A percentile compares a stretch with the other conserved stretches of the same genome.
Evolutionary conservation across 2,888 invertebrate species (phyloP).

Genomic region (Carcina quercana): DNA sequence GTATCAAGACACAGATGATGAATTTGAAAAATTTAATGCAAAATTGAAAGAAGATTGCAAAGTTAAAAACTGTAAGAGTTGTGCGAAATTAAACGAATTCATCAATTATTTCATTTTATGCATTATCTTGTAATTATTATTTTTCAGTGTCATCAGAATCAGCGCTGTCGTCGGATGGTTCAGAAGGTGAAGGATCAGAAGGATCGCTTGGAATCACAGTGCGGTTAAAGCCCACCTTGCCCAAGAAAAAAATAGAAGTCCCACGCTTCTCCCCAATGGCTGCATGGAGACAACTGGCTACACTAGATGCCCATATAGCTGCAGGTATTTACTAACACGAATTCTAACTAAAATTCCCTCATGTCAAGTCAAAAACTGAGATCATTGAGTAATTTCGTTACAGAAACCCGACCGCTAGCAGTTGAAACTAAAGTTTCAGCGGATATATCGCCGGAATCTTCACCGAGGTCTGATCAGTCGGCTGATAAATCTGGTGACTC

Average conservation of each 20-base stretch:
- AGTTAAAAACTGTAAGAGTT: slow-evolving; percentile 51
- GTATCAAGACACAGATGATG: slow-evolving; percentile 56
- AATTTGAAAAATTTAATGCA: slow-evolving; percentile 58
- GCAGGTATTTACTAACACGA: slow-evolving; percentile 47
- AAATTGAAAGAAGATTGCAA: slow-evolving; percentile 52
- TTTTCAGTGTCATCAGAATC: slow-evolving; percentile 69
- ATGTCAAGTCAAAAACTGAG: too few relatives aligned
- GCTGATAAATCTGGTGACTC: slow-evolving; percentile 88
- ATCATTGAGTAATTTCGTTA: too few relatives aligned
- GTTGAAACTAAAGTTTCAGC: slow-evolving; percentile 68
- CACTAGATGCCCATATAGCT: slow-evolving; percentile 71
- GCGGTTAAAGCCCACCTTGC: slow-evolving; percentile 84
- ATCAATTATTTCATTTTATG: not conserved
- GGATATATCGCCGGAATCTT: slow-evolving; percentile 52
- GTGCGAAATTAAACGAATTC: not conserved
- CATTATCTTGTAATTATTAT: not conserved
- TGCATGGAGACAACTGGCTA: slow-evolving; percentile 85
- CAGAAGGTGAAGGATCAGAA: slow-evolving; percentile 63
- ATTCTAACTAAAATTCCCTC: too few relatives aligned
- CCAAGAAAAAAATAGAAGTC: slow-evolving; percentile 84
- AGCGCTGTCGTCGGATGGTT: slow-evolving; percentile 69
- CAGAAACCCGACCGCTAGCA: slow-evolving; percentile 56
- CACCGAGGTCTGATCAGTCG: slow-evolving; percentile 64
- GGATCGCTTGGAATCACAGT: slow-evolving; percentile 79
- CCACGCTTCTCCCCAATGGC: slow-evolving; percentile 88